Evolutionary conservation across 2,888 invertebrate genomes (phyloP).

Genomic region (Macaria liturata): DNA sequence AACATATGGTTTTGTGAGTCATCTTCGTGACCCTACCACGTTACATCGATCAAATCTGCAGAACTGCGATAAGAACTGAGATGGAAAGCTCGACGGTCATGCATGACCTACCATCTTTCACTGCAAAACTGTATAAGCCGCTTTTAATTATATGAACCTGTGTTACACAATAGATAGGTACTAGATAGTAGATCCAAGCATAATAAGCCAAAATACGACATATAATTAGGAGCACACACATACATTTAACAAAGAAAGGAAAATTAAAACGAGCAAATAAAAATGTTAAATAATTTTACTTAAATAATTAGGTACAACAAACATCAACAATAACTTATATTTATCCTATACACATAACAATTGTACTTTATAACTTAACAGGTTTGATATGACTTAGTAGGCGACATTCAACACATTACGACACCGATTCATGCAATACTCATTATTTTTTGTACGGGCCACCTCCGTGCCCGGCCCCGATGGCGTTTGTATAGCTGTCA

Average conservation of each 20-base stretch:
- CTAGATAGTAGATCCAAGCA: too few relatives aligned
- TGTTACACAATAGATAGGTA: not conserved
- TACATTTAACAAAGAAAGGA: slow-evolving; percentile 13
- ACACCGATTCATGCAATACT: slow-evolving; percentile 9
- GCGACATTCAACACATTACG: slow-evolving; percentile 33
- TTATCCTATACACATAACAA: slow-evolving; percentile 62
- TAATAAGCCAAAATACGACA: too few relatives aligned
- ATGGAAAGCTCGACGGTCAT: slow-evolving; percentile 8
- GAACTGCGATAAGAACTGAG: not conserved
- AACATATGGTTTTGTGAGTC: too few relatives aligned
- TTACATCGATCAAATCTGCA: not conserved
- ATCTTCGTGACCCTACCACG: not conserved
- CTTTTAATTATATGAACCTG: not conserved
- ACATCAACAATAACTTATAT: slow-evolving; percentile 68
- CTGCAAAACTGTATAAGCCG: not conserved
- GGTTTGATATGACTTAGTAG: slow-evolving; percentile 70
- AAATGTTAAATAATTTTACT: slow-evolving; percentile 52
- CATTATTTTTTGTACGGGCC: slow-evolving; percentile 69
- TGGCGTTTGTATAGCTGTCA: slow-evolving; percentile 71
- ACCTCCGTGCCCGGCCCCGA: slow-evolving; percentile 73
- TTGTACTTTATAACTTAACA: slow-evolving; percentile 52
- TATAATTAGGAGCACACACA: not conserved
- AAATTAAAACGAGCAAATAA: slow-evolving; percentile 8
- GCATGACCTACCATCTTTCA: slow-evolving; percentile 3
- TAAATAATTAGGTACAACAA: slow-evolving; percentile 38